Conservation (phyloP, 2,888 invertebrate species). For the Arctia plantaginis region DNA sequence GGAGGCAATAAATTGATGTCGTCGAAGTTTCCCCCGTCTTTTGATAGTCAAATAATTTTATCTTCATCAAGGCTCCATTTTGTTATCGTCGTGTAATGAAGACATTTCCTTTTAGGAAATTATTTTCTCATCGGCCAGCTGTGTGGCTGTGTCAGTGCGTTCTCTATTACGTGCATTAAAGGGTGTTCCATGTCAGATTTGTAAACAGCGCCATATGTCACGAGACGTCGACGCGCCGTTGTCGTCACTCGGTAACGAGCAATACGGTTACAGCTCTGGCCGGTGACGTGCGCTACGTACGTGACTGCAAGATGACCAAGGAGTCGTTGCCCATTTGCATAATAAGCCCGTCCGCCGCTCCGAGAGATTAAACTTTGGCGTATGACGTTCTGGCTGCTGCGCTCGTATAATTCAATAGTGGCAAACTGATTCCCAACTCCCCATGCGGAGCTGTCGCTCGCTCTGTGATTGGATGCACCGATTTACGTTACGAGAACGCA, state of each 20-base stretch:
- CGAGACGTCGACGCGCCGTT: conserved; percentile 28
- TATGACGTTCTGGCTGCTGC: conserved; percentile 81
- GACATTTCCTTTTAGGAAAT: conserved; percentile 59
- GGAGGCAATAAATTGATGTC: conserved; percentile 77
- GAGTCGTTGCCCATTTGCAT: conserved; percentile 80
- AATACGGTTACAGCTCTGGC: conserved; percentile 23
- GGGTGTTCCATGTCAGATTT: conserved; percentile 37
- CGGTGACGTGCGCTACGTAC: conserved; percentile 60
- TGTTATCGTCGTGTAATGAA: conserved; percentile 70
- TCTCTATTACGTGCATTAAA: conserved; percentile 39
- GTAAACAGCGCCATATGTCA: conserved; percentile 35
- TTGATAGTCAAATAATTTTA: conserved; percentile 80
- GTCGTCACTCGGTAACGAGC: conserved; percentile 20
- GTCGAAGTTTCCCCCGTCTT: conserved; percentile 73
- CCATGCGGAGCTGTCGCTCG: conserved; percentile 60
- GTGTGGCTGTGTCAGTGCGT: conserved; percentile 21
- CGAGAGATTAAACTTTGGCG: conserved; percentile 84
- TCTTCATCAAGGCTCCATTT: conserved; percentile 72
- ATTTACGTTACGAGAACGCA: conserved; percentile 63
- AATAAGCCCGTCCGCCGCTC: conserved; percentile 82
- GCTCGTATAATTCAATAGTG: conserved; percentile 84
- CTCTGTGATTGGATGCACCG: conserved; percentile 75
- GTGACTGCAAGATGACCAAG: conserved; percentile 78
- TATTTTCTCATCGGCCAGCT: conserved; percentile 42
- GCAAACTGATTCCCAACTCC: conserved; percentile 82